Evolutionary conservation across 2,888 invertebrate species (phyloP).

Genomic region (Conomelus anceps): DNA sequence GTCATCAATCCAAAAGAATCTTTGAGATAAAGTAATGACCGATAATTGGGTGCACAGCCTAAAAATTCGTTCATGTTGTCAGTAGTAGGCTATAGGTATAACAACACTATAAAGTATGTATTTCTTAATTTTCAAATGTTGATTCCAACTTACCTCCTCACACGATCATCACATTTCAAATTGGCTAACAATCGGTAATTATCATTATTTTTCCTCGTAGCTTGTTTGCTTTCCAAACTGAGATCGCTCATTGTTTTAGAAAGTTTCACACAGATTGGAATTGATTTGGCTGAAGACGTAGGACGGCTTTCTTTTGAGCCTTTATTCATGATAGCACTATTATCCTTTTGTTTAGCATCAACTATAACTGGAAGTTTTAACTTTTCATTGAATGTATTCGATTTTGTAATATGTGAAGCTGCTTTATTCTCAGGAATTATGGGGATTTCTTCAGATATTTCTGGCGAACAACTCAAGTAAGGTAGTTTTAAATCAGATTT

Average conservation of each 20-base stretch:
- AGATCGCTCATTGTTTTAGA: neutral
- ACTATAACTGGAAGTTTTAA: neutral
- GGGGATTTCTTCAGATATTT: neutral
- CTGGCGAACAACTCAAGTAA: too few relatives aligned
- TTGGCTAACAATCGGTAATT: neutral
- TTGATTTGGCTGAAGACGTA: neutral
- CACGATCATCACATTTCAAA: neutral
- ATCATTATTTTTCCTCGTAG: neutral
- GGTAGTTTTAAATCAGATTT: neutral
- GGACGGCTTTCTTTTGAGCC: neutral
- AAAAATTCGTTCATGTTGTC: too few relatives aligned
- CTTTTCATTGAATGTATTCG: neutral
- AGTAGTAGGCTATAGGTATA: too few relatives aligned
- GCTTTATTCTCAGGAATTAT: neutral
- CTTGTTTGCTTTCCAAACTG: neutral
- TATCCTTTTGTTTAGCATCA: neutral
- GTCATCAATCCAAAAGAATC: too few relatives aligned
- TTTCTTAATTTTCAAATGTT: too few relatives aligned
- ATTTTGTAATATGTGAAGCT: neutral
- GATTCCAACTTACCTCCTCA: neutral
- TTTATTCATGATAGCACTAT: neutral
- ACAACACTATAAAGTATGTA: too few relatives aligned
- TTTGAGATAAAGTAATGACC: too few relatives aligned
- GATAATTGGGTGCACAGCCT: too few relatives aligned
- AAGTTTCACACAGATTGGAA: neutral